Evolutionary conservation across 1,140 invertebrate species (phyloP).

Genomic region (Varroa destructor): DNA sequence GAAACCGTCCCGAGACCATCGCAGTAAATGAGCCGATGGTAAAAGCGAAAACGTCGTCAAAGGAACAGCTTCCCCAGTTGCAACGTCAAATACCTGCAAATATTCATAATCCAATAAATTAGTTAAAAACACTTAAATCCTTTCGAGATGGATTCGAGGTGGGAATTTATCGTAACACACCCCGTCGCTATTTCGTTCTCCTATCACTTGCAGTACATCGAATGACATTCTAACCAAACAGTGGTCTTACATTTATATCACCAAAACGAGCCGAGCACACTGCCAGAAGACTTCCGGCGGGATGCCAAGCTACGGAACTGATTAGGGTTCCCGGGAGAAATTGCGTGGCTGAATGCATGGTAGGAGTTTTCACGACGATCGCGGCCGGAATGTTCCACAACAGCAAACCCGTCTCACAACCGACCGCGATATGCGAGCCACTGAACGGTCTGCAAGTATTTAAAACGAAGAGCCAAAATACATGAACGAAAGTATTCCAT

Average conservation of each 20-base stretch:
- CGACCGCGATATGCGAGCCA: slow-evolving; percentile 15
- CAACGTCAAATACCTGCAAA: too few species aligned
- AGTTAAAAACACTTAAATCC: too few species aligned
- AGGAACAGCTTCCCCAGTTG: not conserved
- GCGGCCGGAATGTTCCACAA: slow-evolving; percentile 19
- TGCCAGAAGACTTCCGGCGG: slow-evolving; percentile 10
- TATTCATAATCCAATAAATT: too few species aligned
- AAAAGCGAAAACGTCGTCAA: slow-evolving; percentile 19
- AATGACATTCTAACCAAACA: too few species aligned
- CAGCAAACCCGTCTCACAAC: not conserved
- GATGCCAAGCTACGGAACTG: slow-evolving; percentile 24
- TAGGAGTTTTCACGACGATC: slow-evolving; percentile 10
- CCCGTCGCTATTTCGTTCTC: too few species aligned
- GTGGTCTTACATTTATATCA: not conserved
- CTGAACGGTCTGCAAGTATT: slow-evolving; percentile 13
- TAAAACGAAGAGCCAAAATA: too few species aligned
- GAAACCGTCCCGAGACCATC: slow-evolving; percentile 23
- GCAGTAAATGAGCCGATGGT: slow-evolving; percentile 1
- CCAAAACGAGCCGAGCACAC: slow-evolving; percentile 10
- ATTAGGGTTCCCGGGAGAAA: slow-evolving; percentile 4
- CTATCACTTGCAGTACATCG: too few species aligned
- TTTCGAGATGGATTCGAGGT: too few species aligned
- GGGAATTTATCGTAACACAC: too few species aligned
- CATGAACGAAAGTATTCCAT: too few species aligned
- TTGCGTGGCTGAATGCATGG: slow-evolving; percentile 12